phyloP scores from a whole-genome alignment of 2,113 vertebrate species.

The Gobius niger region DNA sequence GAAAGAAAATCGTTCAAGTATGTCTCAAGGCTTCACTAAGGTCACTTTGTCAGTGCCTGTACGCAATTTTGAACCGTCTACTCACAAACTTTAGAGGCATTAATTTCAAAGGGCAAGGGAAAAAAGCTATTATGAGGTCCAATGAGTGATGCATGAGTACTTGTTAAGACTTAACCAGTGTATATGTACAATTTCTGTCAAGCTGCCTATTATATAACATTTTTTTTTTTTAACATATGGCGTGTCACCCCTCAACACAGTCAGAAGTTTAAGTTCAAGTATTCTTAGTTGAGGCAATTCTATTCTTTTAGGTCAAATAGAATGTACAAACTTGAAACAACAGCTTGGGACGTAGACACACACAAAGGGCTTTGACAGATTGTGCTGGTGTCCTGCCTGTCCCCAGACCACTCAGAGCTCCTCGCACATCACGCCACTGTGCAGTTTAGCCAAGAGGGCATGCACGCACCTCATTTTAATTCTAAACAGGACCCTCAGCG shows the following conservation, averaged over 20 bases:
- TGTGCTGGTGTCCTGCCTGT: not conserved
- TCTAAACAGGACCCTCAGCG: not conserved
- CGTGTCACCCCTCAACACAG: not conserved
- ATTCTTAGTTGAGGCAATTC: constrained; percentile 11
- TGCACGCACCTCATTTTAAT: too few relatives aligned
- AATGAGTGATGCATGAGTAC: constrained; percentile 1
- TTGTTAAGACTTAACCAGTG: not conserved
- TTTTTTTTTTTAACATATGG: not conserved
- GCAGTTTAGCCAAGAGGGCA: too few relatives aligned
- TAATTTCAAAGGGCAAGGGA: constrained; percentile 3
- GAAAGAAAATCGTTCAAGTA: constrained; percentile 51
- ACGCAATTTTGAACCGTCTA: not conserved
- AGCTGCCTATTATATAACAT: constrained; percentile 2
- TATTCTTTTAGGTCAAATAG: not conserved
- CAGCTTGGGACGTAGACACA: not conserved
- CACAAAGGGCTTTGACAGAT: not conserved
- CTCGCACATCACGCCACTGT: not conserved
- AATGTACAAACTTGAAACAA: not conserved
- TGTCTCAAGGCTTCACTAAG: constrained; percentile 39
- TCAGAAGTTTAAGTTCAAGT: constrained; percentile 1
- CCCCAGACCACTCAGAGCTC: not conserved
- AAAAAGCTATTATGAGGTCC: constrained; percentile 4
- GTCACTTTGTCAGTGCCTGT: constrained; percentile 12
- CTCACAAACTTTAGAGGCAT: not conserved
- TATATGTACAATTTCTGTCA: not conserved